Evolutionary conservation across 2,113 vertebrate genomes (phyloP), one percentile per base, ranked within the genome.

Genomic region (Antigone vipio): DNA sequence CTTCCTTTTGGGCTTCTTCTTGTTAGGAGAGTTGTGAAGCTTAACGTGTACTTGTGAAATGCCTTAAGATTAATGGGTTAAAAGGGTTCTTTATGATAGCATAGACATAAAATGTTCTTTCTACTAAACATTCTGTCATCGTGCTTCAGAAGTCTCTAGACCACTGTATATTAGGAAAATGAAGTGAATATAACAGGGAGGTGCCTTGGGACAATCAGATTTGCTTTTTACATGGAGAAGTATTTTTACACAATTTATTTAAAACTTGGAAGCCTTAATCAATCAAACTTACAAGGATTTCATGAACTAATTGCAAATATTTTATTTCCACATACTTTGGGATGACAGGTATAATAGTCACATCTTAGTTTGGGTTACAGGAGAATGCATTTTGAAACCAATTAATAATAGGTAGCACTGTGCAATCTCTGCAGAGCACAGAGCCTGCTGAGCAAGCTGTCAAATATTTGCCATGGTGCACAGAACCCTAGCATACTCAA

Each of bases 341-440:
- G 79, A 92, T 97, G 96, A 97, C 96, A 97, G 83, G 55, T 97
- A 83, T 95, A 97, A 97, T 93, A 97, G 77, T 94, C 77, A 75
- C 72, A 84, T 92, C 92, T 96, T 92, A 96, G 76, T 93, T 93
- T 95, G 89, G 83, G 89, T 97, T 95, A 95, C 59, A 96, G 85
- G 66, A 93, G 81, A 97, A 94, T 89, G 92, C 86, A 69, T 97
- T 98, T 89, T 89, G 93, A 98, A 98, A 95, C 69, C 95, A 96
- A 68, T 95, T 96, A 97, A 96, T 94, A 96, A 97, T 71, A 97
- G 90, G 95, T 97, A 95, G 74, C 47, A 78, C 72, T 82, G 53
- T 78, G 32, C 15, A 95, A 95, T 85, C 88, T 94, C 89, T 86
- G 68, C 69, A 89, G 73, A 97, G 92, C 75, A 93, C 86, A 93